Evolutionary conservation across 2,888 invertebrate genomes (phyloP), one percentile per base, ranked within the genome.

Genomic region (Scrobipalpa costella): DNA sequence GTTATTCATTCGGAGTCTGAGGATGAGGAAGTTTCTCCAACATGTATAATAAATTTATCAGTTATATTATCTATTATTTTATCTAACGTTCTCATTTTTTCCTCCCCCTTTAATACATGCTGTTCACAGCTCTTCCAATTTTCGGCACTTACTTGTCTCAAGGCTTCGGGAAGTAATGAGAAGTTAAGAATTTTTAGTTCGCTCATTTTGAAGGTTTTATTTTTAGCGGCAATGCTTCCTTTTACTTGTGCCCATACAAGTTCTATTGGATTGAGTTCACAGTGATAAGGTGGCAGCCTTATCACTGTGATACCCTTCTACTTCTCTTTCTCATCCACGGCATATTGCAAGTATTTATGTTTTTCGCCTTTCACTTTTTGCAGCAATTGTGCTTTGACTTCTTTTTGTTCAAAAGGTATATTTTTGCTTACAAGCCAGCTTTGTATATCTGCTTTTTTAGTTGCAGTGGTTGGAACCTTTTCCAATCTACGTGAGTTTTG

Each of bases 261-360:
- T 38, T 68, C 65, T 9, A 65, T 67, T 0, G 65, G 68, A 15
- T 68, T 68, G 0, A 68, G 44, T 38, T 64, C 65, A 33, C 65
- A 65, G 38, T 67, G 65, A 63, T 67, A 64, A 17, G 63, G 65
- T 15, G 64, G 63, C 44, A 65, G 61, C n/a, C 64, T 61, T 34
- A 65, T 60, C 34, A 62, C 11, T 3, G 61, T 65, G 5, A 61
- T 6, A 33, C 36, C 36, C 11, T 61, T 19, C n/a, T 11, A 0
- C 1, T 47, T 57, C 13, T 63, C 52, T 19, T 61, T 8, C 40
- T 61, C 57, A 8, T 65, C 62, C 1, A 63, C 40, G 8, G 40
- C 38, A 47, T 52, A 47, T 27, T 59, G 59, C 17, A 27, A 13
- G 9, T 60, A 60, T 7, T 27, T 1, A 19, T 44, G 1, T 47